Evolutionary conservation across 2,888 invertebrate species (phyloP).

Genomic region (Melieria crassipennis): DNA sequence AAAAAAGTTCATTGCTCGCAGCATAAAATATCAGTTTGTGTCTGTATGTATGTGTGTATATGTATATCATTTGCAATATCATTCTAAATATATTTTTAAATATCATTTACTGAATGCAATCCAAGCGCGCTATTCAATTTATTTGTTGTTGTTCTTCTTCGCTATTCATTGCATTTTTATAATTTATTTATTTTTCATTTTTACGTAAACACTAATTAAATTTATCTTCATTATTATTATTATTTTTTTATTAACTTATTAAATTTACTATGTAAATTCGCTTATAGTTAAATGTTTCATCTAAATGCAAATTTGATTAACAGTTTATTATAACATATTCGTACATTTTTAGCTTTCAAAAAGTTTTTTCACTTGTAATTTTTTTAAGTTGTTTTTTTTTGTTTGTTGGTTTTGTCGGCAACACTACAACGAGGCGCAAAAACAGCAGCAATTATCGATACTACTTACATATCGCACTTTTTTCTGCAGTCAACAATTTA

Average conservation of each 20-base stretch:
- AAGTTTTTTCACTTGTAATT: background rate
- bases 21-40: background rate
- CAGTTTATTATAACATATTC: slow-evolving; percentile 40
- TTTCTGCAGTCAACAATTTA: no score
- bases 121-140: no score
- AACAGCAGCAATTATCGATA: slow-evolving; percentile 11
- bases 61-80: no score
- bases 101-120: no score
- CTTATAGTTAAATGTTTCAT: slow-evolving; percentile 41
- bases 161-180: background rate
- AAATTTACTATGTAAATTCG: slow-evolving; percentile 55
- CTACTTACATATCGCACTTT: background rate
- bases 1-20: background rate
- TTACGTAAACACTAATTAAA: background rate
- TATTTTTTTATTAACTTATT: background rate
- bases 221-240: slow-evolving; percentile 7
- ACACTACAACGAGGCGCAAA: slow-evolving; percentile 17
- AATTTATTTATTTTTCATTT: background rate
- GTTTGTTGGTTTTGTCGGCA: slow-evolving; percentile 2
- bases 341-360: background rate
- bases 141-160: no score
- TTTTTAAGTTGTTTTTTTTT: background rate
- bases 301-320: slow-evolving; percentile 60
- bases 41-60: background rate
- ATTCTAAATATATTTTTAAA: no score